These are phyloP conservation scores for Flexamia atlantica DNA, from an alignment of 2,888 invertebrate species.

Conservation along the genomic window DNA sequence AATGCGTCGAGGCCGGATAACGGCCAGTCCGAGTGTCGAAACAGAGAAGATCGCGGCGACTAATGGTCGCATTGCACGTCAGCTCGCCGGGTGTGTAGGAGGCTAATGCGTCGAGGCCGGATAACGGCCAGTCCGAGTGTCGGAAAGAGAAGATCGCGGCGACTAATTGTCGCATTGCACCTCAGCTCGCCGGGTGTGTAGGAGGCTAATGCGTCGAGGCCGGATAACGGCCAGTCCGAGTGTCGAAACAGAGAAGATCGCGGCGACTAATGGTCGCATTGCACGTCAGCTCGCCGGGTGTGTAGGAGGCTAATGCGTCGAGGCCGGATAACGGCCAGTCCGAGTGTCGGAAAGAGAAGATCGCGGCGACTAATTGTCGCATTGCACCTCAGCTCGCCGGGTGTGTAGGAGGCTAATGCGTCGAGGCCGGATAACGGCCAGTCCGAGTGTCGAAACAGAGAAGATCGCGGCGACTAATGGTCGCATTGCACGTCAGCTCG, in stretches of 20 bases:
- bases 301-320: conserved; percentile 10
- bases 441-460: neutral
- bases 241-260: neutral
- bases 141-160: neutral
- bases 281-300: neutral
- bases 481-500: neutral
- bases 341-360: neutral
- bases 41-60: neutral
- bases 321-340: too few relatives aligned
- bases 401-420: conserved; percentile 7
- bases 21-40: neutral
- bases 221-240: too few relatives aligned
- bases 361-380: neutral
- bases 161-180: neutral
- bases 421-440: too few relatives aligned
- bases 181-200: conserved; percentile 5
- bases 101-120: too few relatives aligned
- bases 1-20: too few relatives aligned
- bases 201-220: too few relatives aligned
- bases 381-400: neutral
- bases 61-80: neutral
- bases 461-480: neutral
- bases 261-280: neutral
- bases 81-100: conserved; percentile 12
- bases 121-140: neutral